Percentiles rank a stretch among this genome's conserved stretches.
These are phyloP conservation scores for Eueremaeus valkanovi DNA, from an alignment of 2,888 invertebrate genomes.

Conservation along the genomic window DNA sequence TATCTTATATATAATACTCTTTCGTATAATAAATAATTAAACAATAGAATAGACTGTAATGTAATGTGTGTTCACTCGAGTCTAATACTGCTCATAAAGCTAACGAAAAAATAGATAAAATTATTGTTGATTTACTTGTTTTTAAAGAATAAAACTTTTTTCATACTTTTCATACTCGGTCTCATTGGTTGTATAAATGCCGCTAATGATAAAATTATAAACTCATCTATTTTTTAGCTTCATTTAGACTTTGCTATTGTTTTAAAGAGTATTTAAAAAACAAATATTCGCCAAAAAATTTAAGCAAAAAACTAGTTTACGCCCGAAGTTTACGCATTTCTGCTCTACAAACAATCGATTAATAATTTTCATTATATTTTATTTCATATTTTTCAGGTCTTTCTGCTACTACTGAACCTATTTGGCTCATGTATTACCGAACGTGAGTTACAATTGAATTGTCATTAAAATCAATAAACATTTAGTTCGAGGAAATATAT, in stretches of 20 bases:
- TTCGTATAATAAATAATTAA: no score
- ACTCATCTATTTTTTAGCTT: no score
- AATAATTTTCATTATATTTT: background rate
- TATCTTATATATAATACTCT: no score
- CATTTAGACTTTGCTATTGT: no score
- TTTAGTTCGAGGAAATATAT: no score
- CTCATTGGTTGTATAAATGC: no score
- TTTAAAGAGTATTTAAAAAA: background rate
- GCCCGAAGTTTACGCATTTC: background rate
- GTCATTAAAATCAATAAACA: background rate
- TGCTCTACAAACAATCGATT: constrained; percentile 3
- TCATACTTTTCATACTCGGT: no score
- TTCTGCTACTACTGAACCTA: background rate
- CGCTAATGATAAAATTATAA: no score
- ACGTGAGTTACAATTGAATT: background rate
- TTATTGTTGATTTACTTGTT: background rate
- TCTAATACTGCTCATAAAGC: background rate
- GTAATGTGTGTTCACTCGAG: background rate
- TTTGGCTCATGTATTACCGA: background rate
- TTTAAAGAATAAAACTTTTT: background rate
- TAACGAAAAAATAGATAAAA: background rate
- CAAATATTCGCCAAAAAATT: background rate
- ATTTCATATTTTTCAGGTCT: background rate
- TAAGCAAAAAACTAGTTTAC: background rate
- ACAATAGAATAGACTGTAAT: background rate